Evolutionary conservation across 2,888 invertebrate genomes (phyloP), one percentile per base, ranked within the genome.

Genomic region (Tachina lurida): DNA sequence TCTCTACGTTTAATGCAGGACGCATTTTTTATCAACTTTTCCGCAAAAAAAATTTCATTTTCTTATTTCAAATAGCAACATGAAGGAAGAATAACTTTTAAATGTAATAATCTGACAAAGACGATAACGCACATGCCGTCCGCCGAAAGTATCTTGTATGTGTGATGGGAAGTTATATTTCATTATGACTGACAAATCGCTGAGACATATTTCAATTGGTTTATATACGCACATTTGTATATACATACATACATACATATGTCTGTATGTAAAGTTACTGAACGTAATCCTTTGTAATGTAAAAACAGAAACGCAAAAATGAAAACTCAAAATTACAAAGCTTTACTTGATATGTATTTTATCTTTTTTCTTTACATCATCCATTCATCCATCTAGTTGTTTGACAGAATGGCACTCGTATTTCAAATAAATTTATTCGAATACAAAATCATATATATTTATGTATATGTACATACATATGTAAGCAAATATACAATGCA

Each of bases 341-440:
- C 22, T 31, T 31, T 12, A 45, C 9, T 47, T 73, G 7, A 12
- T 9, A 31, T 31, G 31, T 31, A 54, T 45, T 65, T 73, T 75
- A 81, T 70, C 45, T 63, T 54, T 3, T 0, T 31, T 31, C 31
- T 31, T 63, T 54, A 54, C 68, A 62, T 70, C 81, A 81, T 70
- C 56, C 49, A 75, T 68, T 31, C 74, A 68, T 68, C 62, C 49
- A 68, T 68, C 60, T 43, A 58, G 19, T 31, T 58, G 60, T 60
- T 68, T 75, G 80, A 81, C 68, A 75, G 74, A 70, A 43, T 70
- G 62, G 63, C 80, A 74, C 47, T 75, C 60, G 75, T 54, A 81
- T 75, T 54, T 52, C 68, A 68, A 62, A 70, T 75, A 62, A 68
- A 75, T 81, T 81, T 15, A 70, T 75, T 75, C 62, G 39, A n/a